Conservation (phyloP, 2,113 vertebrate species). For the Oryzias woworae region DNA sequence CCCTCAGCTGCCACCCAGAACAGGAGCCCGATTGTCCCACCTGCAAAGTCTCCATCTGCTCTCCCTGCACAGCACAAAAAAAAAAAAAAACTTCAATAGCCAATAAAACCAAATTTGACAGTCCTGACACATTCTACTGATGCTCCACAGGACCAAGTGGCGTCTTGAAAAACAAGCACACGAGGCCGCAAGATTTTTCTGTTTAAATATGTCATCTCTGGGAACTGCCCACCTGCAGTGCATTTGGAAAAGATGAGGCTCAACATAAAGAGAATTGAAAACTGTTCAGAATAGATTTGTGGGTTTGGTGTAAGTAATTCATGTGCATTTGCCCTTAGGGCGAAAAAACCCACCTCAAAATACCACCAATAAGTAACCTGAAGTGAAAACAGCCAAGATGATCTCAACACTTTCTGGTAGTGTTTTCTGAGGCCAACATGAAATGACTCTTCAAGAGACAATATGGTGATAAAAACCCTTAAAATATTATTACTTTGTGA, state of each 20-base stretch:
- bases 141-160: conserved; percentile 44
- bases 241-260: conserved; percentile 25
- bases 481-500: conserved; percentile 59
- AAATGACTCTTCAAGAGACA: conserved; percentile 48
- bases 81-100: conserved; percentile 35
- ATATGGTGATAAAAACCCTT: conserved; percentile 56
- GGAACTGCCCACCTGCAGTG: conserved; percentile 34
- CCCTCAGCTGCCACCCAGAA: conserved; percentile 58
- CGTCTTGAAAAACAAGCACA: conserved; percentile 45
- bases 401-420: conserved; percentile 28
- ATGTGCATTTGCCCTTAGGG: conserved; percentile 28
- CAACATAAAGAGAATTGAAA: conserved; percentile 14
- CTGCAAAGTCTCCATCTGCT: conserved; percentile 83
- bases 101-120: conserved; percentile 54
- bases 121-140: conserved; percentile 41
- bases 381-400: conserved; percentile 30
- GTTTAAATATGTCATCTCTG: conserved; percentile 33
- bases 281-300: conserved; percentile 22
- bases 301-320: conserved; percentile 44
- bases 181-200: conserved; percentile 39
- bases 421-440: conserved; percentile 53
- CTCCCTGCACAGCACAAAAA: conserved; percentile 46
- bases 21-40: conserved; percentile 77
- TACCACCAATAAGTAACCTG: conserved; percentile 7
- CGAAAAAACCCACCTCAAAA: conserved; percentile 16